phyloP scores from a whole-genome alignment of 2,113 vertebrate genomes.

The Danionella cerebrum region DNA sequence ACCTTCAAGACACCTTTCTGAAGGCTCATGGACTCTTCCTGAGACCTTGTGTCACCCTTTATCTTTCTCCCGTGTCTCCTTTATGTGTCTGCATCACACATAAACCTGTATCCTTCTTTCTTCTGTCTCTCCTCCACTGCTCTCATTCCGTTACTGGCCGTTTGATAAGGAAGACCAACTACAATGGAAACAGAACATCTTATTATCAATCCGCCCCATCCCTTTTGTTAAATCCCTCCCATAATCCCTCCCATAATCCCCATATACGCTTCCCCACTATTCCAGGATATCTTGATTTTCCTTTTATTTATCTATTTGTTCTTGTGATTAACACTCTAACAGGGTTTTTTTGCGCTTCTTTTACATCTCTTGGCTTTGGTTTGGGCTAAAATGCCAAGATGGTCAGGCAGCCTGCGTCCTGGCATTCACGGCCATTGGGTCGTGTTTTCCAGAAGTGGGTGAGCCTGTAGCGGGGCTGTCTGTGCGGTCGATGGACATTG shows the following conservation, averaged over 20 bases:
- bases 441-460: slow-evolving; percentile 20
- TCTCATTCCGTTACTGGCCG: slow-evolving; percentile 50
- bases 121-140: slow-evolving; percentile 27
- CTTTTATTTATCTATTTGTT: slow-evolving; percentile 55
- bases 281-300: slow-evolving; percentile 50
- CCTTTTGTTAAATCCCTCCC: slow-evolving; percentile 5
- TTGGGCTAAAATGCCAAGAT: slow-evolving; percentile 73
- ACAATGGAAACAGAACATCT: slow-evolving; percentile 37
- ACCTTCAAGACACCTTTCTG: slow-evolving; percentile 40
- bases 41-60: slow-evolving; percentile 21
- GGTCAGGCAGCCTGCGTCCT: slow-evolving; percentile 58
- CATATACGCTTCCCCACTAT: slow-evolving; percentile 37
- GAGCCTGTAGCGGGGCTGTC: slow-evolving; percentile 49
- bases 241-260: slow-evolving; percentile 32
- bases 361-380: slow-evolving; percentile 77
- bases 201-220: slow-evolving; percentile 12
- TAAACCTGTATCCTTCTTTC: not conserved
- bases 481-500: slow-evolving; percentile 77
- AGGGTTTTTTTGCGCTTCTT: slow-evolving; percentile 72
- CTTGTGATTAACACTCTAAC: slow-evolving; percentile 80
- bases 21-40: slow-evolving; percentile 24
- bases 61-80: not conserved
- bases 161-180: slow-evolving; percentile 61
- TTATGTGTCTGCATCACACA: slow-evolving; percentile 1
- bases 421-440: slow-evolving; percentile 13